Conservation (phyloP, 2,888 invertebrate species). For the Eristalinus aeneus region DNA sequence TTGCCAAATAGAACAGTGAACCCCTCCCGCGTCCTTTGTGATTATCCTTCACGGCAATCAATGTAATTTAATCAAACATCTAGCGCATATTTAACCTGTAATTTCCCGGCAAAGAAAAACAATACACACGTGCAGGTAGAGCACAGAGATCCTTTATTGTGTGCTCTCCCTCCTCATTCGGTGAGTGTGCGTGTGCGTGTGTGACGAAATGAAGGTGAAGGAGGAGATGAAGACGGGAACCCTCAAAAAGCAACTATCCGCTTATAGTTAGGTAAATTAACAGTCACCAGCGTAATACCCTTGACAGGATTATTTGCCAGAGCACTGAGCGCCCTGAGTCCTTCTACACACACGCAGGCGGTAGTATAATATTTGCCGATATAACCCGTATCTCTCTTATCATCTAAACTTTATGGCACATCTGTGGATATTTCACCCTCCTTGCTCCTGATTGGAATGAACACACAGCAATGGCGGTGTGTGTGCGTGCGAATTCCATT, state of each 20-base stretch:
- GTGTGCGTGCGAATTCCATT: neutral
- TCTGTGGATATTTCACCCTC: constrained; percentile 55
- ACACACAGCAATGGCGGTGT: neutral
- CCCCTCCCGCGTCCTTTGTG: neutral
- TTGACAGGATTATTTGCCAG: constrained; percentile 57
- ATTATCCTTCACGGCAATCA: constrained; percentile 44
- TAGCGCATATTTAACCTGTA: constrained; percentile 59
- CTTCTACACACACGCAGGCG: neutral
- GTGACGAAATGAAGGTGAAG: neutral
- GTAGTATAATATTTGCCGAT: constrained; percentile 50
- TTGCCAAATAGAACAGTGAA: neutral
- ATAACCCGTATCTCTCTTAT: constrained; percentile 64
- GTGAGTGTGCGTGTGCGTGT: neutral
- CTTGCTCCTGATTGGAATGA: neutral
- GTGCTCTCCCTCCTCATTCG: too few species aligned
- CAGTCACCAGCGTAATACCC: constrained; percentile 58
- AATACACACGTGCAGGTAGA: constrained; percentile 50
- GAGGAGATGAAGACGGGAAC: constrained; percentile 18
- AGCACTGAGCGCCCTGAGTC: neutral
- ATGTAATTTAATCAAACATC: constrained; percentile 58
- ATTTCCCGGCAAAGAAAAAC: constrained; percentile 41
- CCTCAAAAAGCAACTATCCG: constrained; percentile 60
- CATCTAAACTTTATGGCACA: constrained; percentile 61
- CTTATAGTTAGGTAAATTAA: constrained; percentile 62
- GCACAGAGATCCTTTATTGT: neutral